Base-by-base conservation (phyloP, 1,140 invertebrate species). In the Scaptomyza graminum region DNA sequence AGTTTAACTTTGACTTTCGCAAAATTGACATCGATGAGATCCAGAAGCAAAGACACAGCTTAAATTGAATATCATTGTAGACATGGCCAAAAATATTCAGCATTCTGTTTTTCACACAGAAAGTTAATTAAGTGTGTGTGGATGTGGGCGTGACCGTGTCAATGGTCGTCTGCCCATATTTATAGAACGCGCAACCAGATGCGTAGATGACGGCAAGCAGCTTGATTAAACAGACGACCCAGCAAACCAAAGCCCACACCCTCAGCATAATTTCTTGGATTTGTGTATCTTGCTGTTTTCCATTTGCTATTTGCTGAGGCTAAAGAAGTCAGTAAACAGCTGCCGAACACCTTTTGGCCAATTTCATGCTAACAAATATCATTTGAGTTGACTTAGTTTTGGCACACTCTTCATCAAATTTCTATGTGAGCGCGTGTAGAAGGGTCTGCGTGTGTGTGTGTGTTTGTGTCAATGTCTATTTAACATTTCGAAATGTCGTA, bases 91-190 rank as follows among this genome's bases (percentile, higher is more conserved):
- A 67, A 54, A 68, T 66, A 31, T 63, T 31, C 54, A 52, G 25
- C 63, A 52, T 34, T 34, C 55, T 66, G 68, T 43, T 54, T n/a
- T 22, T 25, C 13, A 50, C 31, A 34, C 31, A 34, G 34, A 56
- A 56, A 77, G 56, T 65, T 70, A 69, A 85, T 74, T 87, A 72
- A 82, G 65, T 72, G 31, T 50, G 37, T 44, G 12, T 63, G 9
- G 39, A 37, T 31, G 49, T 34, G 28, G 39, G 51, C 52, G 63
- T 82, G 72, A 31, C 49, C 64, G 47, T 64, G 56, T 39, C 28
- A 7, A 5, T 15, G 68, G 9, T 8, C 25, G 9, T 8, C 25
- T n/a, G 11, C 12, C 37, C 44, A 41, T 67, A 46, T 60, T 67
- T 60, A 66, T 52, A 54, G 63, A 39, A 18, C 31, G 13, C 47